These are phyloP conservation scores for Cydia fagiglandana DNA, from an alignment of 1,140 invertebrate genomes.

Conservation along the genomic window DNA sequence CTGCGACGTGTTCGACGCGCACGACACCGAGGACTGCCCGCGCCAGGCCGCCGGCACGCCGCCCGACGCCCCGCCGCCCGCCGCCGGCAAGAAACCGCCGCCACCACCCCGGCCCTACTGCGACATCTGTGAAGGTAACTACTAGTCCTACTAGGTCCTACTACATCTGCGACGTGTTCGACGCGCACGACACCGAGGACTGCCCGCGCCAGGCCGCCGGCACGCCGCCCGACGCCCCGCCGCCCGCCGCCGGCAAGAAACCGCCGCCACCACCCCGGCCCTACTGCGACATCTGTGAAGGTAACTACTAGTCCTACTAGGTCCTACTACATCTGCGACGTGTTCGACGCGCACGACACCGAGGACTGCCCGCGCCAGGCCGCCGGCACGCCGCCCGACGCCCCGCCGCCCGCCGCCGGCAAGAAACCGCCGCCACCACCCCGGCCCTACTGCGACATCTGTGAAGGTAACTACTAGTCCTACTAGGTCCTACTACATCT, in stretches of 20 bases:
- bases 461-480: constrained; percentile 86
- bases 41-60: constrained; percentile 84
- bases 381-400: constrained; percentile 73
- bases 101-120: constrained; percentile 90
- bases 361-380: constrained; percentile 96
- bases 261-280: constrained; percentile 83
- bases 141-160: too few species aligned
- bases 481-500: constrained; percentile 84
- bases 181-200: constrained; percentile 97
- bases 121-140: constrained; percentile 93
- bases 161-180: constrained; percentile 98
- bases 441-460: constrained; percentile 94
- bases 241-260: constrained; percentile 76
- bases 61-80: constrained; percentile 61
- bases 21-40: constrained; percentile 98
- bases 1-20: constrained; percentile 96
- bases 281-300: constrained; percentile 96
- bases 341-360: constrained; percentile 97
- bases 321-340: constrained; percentile 92
- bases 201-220: constrained; percentile 92
- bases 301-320: constrained; percentile 73
- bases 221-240: constrained; percentile 48
- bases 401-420: constrained; percentile 70
- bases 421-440: constrained; percentile 80
- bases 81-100: constrained; percentile 77